phyloP scores from a whole-genome alignment of 2,797 vertebrate species.

The Aplochiton taeniatus region DNA sequence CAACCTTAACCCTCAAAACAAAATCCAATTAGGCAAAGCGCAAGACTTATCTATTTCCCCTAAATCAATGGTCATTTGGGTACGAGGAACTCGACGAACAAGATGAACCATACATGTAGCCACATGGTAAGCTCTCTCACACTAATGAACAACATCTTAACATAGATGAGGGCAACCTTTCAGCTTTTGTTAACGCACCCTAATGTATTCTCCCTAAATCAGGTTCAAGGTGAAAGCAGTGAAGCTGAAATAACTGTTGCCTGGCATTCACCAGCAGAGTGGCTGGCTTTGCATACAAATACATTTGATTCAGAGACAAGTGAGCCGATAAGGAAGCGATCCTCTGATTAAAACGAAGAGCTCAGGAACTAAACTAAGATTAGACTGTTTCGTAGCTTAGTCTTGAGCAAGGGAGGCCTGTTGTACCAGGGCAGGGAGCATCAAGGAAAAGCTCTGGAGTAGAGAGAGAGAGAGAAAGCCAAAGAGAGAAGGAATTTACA shows the following conservation, averaged over 20 bases:
- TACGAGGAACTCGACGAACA: not conserved
- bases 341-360: constrained; percentile 58
- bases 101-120: not conserved
- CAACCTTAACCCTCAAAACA: not conserved
- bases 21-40: not conserved
- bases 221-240: constrained; percentile 25
- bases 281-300: constrained; percentile 52
- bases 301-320: constrained; percentile 39
- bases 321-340: constrained; percentile 58
- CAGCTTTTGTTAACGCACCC: too few species aligned
- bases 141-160: too few species aligned
- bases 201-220: constrained; percentile 1
- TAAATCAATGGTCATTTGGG: not conserved
- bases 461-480: constrained; percentile 17
- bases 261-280: constrained; percentile 17
- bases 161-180: too few species aligned
- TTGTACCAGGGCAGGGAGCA: constrained; percentile 27
- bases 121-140: too few species aligned
- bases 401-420: constrained; percentile 20
- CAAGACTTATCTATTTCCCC: not conserved
- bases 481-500: not conserved
- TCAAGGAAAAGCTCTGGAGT: constrained; percentile 1
- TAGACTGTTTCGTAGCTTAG: constrained; percentile 50
- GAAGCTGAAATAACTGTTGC: constrained; percentile 14
- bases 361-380: constrained; percentile 49